These are phyloP conservation scores for Protobothrops flavoviridis DNA, from an alignment of 2,113 vertebrate species.

Conservation along the genomic window DNA sequence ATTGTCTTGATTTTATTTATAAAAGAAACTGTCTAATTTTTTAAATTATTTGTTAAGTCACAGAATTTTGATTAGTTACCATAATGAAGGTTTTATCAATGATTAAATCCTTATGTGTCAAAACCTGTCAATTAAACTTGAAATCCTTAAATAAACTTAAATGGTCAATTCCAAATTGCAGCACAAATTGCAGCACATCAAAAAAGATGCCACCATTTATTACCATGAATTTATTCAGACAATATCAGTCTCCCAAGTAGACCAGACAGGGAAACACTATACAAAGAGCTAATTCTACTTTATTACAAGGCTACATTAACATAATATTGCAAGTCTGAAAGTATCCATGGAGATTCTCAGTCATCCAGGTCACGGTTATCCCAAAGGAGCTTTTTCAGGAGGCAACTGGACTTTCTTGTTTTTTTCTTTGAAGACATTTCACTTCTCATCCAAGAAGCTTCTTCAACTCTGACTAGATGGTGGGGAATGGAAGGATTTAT, in stretches of 20 bases:
- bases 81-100: neutral
- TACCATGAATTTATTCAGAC: neutral
- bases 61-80: neutral
- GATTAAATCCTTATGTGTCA: neutral
- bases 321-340: neutral
- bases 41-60: neutral
- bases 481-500: no score
- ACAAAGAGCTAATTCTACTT: neutral
- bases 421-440: no score
- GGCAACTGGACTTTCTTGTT: no score
- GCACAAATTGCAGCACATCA: neutral
- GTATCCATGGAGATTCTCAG: neutral
- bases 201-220: neutral
- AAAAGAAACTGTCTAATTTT: neutral
- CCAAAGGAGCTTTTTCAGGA: no score
- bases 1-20: neutral
- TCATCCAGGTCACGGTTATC: no score
- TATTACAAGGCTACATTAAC: neutral
- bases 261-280: neutral
- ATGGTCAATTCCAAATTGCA: neutral
- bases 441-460: no score
- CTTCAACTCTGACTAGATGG: no score
- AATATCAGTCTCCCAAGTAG: neutral
- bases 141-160: conserved; percentile 10
- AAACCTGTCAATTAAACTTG: conserved; percentile 1